Conservation (phyloP, 2,113 vertebrate species). For the Polypterus bichir region DNA sequence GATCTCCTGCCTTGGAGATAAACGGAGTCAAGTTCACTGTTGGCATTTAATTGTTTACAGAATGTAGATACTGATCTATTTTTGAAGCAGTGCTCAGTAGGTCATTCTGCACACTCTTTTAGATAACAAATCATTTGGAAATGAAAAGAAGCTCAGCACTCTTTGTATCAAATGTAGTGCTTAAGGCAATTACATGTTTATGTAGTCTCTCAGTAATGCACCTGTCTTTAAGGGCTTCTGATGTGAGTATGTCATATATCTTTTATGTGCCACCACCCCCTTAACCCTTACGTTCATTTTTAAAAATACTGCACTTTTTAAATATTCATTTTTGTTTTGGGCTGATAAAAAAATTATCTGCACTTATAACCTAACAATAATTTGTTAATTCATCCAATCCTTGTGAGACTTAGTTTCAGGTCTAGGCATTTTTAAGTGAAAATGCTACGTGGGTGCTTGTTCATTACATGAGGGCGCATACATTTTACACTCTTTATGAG, state of each 20-base stretch:
- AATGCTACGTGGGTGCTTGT: no score
- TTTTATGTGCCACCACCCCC: not conserved
- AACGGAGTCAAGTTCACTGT: not conserved
- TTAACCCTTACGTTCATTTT: not conserved
- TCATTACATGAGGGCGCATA: no score
- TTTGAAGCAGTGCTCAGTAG: not conserved
- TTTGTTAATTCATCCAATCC: no score
- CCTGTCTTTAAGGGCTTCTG: not conserved
- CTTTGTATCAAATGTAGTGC: not conserved
- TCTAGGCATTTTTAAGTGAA: no score
- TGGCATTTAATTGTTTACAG: not conserved
- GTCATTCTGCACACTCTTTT: not conserved
- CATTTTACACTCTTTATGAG: no score
- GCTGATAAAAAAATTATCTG: no score
- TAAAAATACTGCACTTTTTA: no score
- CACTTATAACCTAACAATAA: no score
- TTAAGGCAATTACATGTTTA: not conserved
- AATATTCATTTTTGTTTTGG: no score
- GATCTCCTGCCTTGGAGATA: not conserved
- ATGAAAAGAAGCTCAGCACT: not conserved
- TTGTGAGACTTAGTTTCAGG: no score
- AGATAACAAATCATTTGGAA: not conserved
- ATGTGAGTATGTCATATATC: not conserved
- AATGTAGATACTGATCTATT: not conserved
- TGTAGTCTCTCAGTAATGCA: not conserved